These are phyloP conservation scores for Dysmachus trigonus DNA, from an alignment of 2,888 invertebrate genomes.

Conservation along the genomic window DNA sequence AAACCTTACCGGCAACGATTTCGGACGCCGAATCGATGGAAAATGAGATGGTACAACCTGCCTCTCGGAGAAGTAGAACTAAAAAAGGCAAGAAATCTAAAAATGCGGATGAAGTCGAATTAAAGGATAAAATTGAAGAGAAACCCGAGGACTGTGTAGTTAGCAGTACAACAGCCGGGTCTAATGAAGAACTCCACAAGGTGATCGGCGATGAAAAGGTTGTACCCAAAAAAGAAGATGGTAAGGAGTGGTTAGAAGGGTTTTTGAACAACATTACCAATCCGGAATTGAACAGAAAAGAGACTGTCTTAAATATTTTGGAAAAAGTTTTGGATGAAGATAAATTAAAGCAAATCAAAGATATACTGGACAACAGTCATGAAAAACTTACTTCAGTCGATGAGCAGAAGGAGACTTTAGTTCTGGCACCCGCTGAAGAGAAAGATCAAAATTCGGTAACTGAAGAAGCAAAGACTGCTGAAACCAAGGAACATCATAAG, in stretches of 20 bases:
- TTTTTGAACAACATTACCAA: constrained; percentile 55
- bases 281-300: constrained; percentile 52
- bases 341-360: constrained; percentile 54
- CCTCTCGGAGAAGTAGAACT: not conserved
- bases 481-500: constrained; percentile 27
- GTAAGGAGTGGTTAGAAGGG: constrained; percentile 53
- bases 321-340: constrained; percentile 55
- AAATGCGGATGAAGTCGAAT: not conserved
- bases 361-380: constrained; percentile 50
- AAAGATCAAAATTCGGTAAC: constrained; percentile 34
- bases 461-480: constrained; percentile 48
- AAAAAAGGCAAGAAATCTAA: not conserved
- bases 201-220: not conserved
- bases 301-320: constrained; percentile 54
- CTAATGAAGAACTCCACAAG: not conserved
- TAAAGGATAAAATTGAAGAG: not conserved
- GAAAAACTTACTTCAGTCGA: not conserved
- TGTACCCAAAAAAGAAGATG: constrained; percentile 37
- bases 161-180: constrained; percentile 53
- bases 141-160: constrained; percentile 54
- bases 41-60: not conserved
- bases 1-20: not conserved
- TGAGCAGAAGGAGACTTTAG: not conserved
- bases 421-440: not conserved
- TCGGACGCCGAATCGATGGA: not conserved